Evolutionary conservation across 2,797 vertebrate genomes (phyloP), one percentile per base, ranked within the genome.

Genomic region (Melanotaenia boesemani): DNA sequence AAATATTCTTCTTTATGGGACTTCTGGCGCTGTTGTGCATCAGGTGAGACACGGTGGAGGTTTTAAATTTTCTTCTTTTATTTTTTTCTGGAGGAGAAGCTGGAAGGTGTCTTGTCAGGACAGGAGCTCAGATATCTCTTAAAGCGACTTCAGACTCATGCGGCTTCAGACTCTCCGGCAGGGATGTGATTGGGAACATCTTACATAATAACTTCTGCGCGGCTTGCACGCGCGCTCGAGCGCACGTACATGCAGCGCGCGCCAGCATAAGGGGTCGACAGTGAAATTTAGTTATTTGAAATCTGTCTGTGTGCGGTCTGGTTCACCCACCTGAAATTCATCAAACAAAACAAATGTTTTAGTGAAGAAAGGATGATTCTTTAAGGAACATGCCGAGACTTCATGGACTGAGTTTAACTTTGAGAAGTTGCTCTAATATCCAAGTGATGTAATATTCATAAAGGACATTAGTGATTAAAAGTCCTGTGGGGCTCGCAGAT

Each of bases 191-290:
- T 83, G 86, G 80, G 83, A 85, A 81, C 87, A 76, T 75, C 85
- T 93, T 93, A 93, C 89, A 84, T 92, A 91, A 93, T 82, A 72
- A 82, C 69, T 80, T 84, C 81, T 82, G 56, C 55, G 67, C 30
- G 77, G 65, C 77, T 72, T 58, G 56, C 81, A 41, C 58, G 63
- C 81, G 68, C 77, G 62, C 22, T 12, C 44, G 12, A 15, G 24
- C 50, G 36, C 64, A 36, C 3, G 36, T 50, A 22, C 65, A 20
- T 63, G 32, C 77, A 34, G 36, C 72, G 74, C 67, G 67, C 72
- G 15, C 68, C 15, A 70, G 22, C 32, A 46, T 68, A 55, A 22
- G 6, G 59, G 67, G 56, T 63, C 52, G 58, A 20, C 50, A 37
- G 76, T 74, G 69, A 64, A 72, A 80, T 66, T 62, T 20, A 77